A percentile compares a stretch with the other conserved stretches of the same genome.
These are phyloP conservation scores for Eriocheir sinensis DNA, from an alignment of 1,140 invertebrate species.

Conservation along the genomic window DNA sequence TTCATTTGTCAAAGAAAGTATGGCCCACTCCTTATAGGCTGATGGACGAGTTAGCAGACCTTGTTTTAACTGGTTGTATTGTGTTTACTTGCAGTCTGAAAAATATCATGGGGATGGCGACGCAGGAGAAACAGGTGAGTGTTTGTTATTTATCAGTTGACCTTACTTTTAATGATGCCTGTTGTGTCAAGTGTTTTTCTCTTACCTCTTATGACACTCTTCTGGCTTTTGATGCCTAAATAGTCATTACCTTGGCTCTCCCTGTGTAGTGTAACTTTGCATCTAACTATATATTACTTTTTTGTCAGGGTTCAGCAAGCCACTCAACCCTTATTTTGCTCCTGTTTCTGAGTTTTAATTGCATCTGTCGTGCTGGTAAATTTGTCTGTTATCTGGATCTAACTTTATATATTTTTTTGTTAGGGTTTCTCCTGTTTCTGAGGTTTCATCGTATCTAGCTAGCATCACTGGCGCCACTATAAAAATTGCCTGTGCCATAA, in stretches of 20 bases:
- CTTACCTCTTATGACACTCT: background rate
- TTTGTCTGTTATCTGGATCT: no score
- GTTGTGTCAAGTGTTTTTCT: background rate
- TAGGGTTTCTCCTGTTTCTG: background rate
- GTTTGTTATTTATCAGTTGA: background rate
- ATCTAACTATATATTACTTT: no score
- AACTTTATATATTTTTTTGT: no score
- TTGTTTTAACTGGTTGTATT: no score
- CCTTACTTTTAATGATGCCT: background rate
- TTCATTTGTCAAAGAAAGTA: no score
- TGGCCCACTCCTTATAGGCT: no score
- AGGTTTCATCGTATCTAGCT: background rate
- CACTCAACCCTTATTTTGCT: conserved; percentile 47
- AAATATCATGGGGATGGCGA: background rate
- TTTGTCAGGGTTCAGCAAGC: background rate
- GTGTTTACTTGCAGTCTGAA: background rate
- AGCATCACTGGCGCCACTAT: background rate
- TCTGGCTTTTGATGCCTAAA: background rate
- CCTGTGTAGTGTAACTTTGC: background rate
- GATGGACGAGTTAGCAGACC: no score
- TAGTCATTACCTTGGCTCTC: background rate
- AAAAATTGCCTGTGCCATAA: no score
- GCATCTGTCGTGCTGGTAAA: conserved; percentile 97
- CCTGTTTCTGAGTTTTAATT: conserved; percentile 91
- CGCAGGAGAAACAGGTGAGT: background rate